Conservation (phyloP, 2,797 vertebrate genomes). For the Mustela erminea region DNA sequence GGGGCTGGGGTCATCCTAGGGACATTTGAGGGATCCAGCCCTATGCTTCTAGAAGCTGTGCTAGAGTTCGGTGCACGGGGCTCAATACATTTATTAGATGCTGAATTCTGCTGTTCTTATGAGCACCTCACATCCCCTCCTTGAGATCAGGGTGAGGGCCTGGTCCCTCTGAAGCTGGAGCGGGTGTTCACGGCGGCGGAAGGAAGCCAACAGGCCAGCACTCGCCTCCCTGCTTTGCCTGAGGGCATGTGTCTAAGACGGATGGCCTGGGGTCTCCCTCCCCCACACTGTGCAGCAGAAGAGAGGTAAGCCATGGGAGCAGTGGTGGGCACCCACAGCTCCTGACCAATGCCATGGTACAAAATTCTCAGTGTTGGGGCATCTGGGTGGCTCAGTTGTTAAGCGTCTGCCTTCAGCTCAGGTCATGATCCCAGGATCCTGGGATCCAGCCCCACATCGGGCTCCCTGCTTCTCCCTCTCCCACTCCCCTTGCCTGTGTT, state of each 20-base stretch:
- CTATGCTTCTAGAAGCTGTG: background rate
- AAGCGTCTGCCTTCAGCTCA: no score
- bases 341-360: fast-evolving
- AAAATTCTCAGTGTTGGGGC: background rate
- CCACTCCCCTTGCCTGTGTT: no score
- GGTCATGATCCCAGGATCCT: no score
- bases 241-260: background rate
- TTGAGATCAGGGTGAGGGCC: background rate
- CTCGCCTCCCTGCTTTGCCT: background rate
- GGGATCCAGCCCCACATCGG: no score
- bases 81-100: background rate
- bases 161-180: background rate
- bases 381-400: no score
- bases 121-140: background rate
- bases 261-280: no score
- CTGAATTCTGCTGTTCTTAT: background rate
- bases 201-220: background rate
- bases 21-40: background rate
- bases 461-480: no score
- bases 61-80: background rate
- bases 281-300: background rate
- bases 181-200: no score
- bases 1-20: background rate
- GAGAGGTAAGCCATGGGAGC: background rate
- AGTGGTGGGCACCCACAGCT: background rate